These are phyloP conservation scores for Aethes cnicana DNA, from an alignment of 2,888 invertebrate species.

Conservation along the genomic window DNA sequence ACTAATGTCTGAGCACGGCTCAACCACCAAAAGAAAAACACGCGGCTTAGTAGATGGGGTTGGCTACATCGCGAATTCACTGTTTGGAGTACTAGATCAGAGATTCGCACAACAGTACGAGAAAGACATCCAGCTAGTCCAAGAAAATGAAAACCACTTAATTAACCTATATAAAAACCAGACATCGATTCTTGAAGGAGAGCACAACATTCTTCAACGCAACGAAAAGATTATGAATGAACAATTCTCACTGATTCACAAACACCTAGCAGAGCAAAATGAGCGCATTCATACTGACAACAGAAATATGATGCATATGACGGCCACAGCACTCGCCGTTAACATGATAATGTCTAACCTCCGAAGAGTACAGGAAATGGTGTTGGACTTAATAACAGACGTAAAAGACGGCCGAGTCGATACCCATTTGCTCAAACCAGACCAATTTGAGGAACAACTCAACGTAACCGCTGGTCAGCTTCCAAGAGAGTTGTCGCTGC, in stretches of 20 bases:
- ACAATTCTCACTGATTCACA: conserved; percentile 5
- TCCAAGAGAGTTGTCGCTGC: conserved; percentile 14
- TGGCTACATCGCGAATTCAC: not conserved
- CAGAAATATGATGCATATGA: not conserved
- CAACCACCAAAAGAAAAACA: not conserved
- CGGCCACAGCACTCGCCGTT: not conserved
- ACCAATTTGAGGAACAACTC: conserved; percentile 16
- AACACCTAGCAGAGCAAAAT: not conserved
- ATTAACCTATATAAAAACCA: conserved; percentile 8
- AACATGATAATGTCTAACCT: not conserved
- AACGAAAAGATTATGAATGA: conserved; percentile 11
- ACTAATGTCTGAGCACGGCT: not conserved
- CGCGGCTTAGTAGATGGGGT: conserved; percentile 2
- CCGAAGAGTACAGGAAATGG: conserved; percentile 1
- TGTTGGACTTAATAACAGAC: conserved; percentile 2
- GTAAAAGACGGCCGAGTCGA: conserved; percentile 18
- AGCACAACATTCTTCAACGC: conserved; percentile 14
- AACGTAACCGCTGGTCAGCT: conserved; percentile 15
- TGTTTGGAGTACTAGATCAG: not conserved
- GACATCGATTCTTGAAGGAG: conserved; percentile 12
- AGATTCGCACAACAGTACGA: not conserved
- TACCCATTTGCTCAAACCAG: conserved; percentile 10
- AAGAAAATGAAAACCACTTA: conserved; percentile 16
- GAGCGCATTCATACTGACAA: not conserved
- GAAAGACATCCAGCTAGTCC: conserved; percentile 10